phyloP scores from a whole-genome alignment of 2,113 vertebrate species.

The Barnardius zonarius region DNA sequence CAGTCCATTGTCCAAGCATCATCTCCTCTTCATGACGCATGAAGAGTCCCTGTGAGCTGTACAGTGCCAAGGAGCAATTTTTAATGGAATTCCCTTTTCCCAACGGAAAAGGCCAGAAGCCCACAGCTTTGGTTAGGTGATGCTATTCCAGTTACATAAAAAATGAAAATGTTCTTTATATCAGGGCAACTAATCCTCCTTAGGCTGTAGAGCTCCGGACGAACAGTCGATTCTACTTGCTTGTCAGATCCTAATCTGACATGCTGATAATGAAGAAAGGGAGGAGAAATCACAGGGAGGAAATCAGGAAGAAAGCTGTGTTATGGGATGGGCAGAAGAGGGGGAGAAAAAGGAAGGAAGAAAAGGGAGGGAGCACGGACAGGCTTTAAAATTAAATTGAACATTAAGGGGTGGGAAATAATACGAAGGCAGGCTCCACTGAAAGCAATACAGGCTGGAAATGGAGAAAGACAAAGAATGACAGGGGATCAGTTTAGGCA shows the following conservation, averaged over 20 bases:
- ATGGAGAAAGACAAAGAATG: constrained; percentile 41
- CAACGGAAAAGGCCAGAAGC: not conserved
- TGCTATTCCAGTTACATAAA: constrained; percentile 20
- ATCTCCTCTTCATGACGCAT: not conserved
- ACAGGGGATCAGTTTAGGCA: constrained; percentile 52
- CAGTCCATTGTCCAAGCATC: not conserved
- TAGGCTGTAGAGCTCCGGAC: constrained; percentile 43
- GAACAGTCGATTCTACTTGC: constrained; percentile 49
- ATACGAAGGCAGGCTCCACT: constrained; percentile 27
- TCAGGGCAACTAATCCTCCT: constrained; percentile 64
- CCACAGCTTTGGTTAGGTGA: not conserved
- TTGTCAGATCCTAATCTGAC: constrained; percentile 73
- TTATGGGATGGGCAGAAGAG: constrained; percentile 10
- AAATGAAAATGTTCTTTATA: constrained; percentile 68
- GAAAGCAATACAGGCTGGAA: constrained; percentile 7
- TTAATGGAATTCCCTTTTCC: not conserved
- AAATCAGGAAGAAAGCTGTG: constrained; percentile 13
- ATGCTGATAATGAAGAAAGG: constrained; percentile 62
- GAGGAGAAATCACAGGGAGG: constrained; percentile 18
- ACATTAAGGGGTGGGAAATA: constrained; percentile 61
- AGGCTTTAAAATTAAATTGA: constrained; percentile 65
- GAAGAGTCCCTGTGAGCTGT: not conserved
- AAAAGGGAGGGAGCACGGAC: not conserved
- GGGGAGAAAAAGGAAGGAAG: not conserved
- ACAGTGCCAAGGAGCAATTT: not conserved